These are phyloP conservation scores for Drosophila sp. DNA, from an alignment of 1,140 invertebrate genomes.

Conservation along the genomic window DNA sequence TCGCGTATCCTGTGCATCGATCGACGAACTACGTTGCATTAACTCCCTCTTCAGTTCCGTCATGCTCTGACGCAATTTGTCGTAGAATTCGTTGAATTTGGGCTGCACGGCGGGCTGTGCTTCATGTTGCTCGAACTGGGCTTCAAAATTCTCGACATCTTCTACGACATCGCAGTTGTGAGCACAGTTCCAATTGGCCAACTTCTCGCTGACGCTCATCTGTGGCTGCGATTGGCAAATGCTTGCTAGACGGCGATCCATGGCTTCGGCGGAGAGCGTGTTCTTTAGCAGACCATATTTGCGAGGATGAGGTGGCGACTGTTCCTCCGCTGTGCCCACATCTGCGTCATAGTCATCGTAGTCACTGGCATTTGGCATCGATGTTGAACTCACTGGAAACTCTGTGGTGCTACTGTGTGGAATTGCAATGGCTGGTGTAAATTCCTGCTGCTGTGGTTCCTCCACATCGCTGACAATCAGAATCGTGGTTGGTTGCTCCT, in stretches of 20 bases:
- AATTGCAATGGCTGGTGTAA: neutral
- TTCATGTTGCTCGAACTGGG: conserved; percentile 56
- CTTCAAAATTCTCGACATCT: conserved; percentile 74
- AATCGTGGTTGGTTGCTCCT: conserved; percentile 29
- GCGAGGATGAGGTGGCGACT: conserved; percentile 41
- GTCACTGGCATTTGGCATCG: conserved; percentile 62
- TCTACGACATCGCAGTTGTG: conserved; percentile 65
- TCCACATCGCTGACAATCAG: conserved; percentile 21
- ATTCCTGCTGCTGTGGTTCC: conserved; percentile 9
- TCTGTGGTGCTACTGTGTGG: conserved; percentile 71
- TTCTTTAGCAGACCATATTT: conserved; percentile 72
- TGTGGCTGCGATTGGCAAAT: conserved; percentile 71
- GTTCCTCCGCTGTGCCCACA: conserved; percentile 39
- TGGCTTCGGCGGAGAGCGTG: conserved; percentile 66
- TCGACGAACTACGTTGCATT: conserved; percentile 2
- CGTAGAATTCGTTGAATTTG: conserved; percentile 59
- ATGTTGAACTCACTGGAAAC: conserved; percentile 70
- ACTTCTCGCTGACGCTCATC: conserved; percentile 71
- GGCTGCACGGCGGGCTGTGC: conserved; percentile 23
- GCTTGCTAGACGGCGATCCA: conserved; percentile 67
- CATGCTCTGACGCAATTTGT: conserved; percentile 42
- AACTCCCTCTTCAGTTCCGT: conserved; percentile 18
- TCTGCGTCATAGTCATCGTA: conserved; percentile 68
- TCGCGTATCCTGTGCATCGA: conserved; percentile 19
- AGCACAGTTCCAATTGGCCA: conserved; percentile 60